A percentile compares a stretch with the other conserved stretches of the same genome.
These are phyloP conservation scores for Saiga tatarica DNA, from an alignment of 2,113 vertebrate species.

Conservation along the genomic window DNA sequence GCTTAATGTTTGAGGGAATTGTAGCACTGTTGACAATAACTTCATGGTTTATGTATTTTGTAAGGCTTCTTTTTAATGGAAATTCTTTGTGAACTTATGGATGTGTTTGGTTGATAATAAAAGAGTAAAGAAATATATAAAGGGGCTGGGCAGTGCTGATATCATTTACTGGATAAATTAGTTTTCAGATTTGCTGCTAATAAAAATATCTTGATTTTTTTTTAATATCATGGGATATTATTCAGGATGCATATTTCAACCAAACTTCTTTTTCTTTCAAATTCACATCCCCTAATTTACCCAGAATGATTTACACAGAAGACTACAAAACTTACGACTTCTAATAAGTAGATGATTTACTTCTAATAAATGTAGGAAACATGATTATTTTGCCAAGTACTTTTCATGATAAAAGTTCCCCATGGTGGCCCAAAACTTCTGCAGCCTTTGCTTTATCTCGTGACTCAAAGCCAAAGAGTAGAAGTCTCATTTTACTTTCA, in stretches of 20 bases:
- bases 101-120: not conserved
- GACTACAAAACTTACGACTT: not conserved
- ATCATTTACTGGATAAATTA: not conserved
- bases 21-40: not conserved
- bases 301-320: not conserved
- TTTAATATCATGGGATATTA: not conserved
- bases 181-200: not conserved
- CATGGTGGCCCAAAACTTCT: not conserved
- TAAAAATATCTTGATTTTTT: not conserved
- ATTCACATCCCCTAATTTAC: not conserved
- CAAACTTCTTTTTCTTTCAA: not conserved
- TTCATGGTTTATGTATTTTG: slow-evolving; percentile 21
- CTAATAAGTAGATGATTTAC: not conserved
- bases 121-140: not conserved
- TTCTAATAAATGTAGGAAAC: not conserved
- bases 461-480: not conserved
- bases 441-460: not conserved
- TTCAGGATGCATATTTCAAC: not conserved
- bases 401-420: not conserved
- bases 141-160: not conserved
- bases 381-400: not conserved
- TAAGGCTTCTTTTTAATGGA: not conserved
- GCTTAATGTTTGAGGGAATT: slow-evolving; percentile 22
- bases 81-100: slow-evolving; percentile 9
- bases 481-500: not conserved